Evolutionary conservation across 2,797 vertebrate genomes (phyloP).

Genomic region (Hemitrygon akajei): DNA sequence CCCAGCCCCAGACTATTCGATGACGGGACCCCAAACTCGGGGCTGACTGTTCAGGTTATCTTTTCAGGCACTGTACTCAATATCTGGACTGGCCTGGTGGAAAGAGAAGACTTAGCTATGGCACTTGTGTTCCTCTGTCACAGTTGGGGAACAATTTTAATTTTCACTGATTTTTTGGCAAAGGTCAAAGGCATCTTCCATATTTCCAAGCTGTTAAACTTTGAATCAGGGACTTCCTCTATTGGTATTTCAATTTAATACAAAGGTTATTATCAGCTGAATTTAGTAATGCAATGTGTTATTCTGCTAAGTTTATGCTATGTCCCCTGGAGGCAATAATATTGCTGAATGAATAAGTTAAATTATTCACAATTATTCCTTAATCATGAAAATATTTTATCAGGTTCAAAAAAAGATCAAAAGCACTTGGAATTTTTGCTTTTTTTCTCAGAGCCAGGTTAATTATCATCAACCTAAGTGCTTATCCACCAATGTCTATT

Average conservation of each 20-base stretch:
- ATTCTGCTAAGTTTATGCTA: not conserved
- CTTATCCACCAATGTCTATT: no score
- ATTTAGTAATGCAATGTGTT: not conserved
- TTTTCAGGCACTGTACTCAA: not conserved
- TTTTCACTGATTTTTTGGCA: not conserved
- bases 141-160: not conserved
- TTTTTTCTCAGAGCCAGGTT: not conserved
- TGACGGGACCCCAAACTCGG: no score
- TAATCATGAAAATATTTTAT: not conserved
- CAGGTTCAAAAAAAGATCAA: not conserved
- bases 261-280: not conserved
- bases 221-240: not conserved
- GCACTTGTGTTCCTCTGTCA: not conserved
- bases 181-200: not conserved
- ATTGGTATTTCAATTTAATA: not conserved
- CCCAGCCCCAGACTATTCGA: no score
- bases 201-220: not conserved
- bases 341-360: not conserved
- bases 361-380: not conserved
- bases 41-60: not conserved
- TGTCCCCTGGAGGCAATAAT: not conserved
- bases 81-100: not conserved
- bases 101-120: not conserved
- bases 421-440: not conserved
- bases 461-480: no score